Evolutionary conservation across 2,113 vertebrate genomes (phyloP).

Genomic region (Triplophysa siluroides): DNA sequence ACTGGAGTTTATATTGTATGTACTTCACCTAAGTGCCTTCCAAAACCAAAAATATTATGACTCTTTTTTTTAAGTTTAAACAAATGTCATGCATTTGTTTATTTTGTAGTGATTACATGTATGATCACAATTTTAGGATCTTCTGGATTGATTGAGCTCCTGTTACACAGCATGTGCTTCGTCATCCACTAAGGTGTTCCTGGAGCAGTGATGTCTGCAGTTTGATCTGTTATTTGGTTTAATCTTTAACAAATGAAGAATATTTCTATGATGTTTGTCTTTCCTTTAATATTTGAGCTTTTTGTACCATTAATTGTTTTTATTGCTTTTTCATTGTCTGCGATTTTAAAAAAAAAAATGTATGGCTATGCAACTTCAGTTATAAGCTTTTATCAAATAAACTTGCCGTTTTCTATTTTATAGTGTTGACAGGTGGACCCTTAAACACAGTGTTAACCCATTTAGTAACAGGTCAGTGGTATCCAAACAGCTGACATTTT

Average conservation of each 20-base stretch:
- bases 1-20: background rate
- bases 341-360: too few relatives aligned
- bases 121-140: too few relatives aligned
- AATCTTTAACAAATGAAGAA: background rate
- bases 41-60: background rate
- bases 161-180: background rate
- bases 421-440: background rate
- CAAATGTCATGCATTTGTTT: background rate
- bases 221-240: background rate
- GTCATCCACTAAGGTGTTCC: background rate
- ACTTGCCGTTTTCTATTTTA: constrained; percentile 1
- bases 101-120: too few relatives aligned
- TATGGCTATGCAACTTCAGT: background rate
- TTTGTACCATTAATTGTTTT: background rate
- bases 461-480: background rate
- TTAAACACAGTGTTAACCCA: background rate
- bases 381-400: constrained; percentile 26
- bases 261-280: background rate
- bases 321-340: background rate
- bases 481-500: background rate
- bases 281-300: too few relatives aligned
- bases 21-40: constrained; percentile 24
- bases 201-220: background rate
- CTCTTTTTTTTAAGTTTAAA: background rate
- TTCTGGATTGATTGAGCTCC: background rate